Base-by-base conservation (phyloP, 2,113 vertebrate genomes). In the Pleuronectes platessa region DNA sequence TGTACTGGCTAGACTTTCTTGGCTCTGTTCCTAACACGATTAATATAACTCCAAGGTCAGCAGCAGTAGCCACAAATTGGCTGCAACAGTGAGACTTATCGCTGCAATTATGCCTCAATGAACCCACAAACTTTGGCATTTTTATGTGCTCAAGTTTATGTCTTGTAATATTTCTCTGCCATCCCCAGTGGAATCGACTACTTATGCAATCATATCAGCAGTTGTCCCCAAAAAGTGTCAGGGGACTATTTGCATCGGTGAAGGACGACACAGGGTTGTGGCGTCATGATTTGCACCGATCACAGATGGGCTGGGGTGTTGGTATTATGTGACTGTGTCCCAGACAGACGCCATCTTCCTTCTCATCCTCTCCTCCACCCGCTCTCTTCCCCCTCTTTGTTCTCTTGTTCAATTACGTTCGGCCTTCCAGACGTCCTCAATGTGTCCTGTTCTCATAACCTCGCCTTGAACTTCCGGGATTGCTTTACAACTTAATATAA, bases 401-500 rank as follows among this genome's bases (percentile, higher is more conserved):
- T 80, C 83, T 64, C 61, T 61, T 21, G 55, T 80, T 86, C 71
- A 83, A 71, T 88, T 84, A 74, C 71, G 70, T 68, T 83, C 3
- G 3, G 70, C 67, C 67, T 82, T 86, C 74, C 79, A 90, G 84
- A 87, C 37, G 66, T 81, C 85, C 82, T 83, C 55, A 37, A 37
- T 69, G 65, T 71, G 77, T 83, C 68, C 60, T n/a, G 13, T 83
- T 83, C 81, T 72, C 58, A 68, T 85, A 79, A 83, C 88, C 82
- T 83, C 20, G 20, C 69, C 61, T 24, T 75, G 82, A 91, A 87
- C 90, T 73, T 66, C 71, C 53, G 68, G 67, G 70, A 86, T 79
- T 56, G 81, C 82, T 79, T 89, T 78, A 79, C 70, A 77, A 78
- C 60, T 70, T 73, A 66, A 79, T 81, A 42, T 24, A 67, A 78